Percentiles rank a stretch among this genome's conserved stretches.
Evolutionary conservation across 2,888 invertebrate species (phyloP).

Genomic region (Epinotia brunnichana): DNA sequence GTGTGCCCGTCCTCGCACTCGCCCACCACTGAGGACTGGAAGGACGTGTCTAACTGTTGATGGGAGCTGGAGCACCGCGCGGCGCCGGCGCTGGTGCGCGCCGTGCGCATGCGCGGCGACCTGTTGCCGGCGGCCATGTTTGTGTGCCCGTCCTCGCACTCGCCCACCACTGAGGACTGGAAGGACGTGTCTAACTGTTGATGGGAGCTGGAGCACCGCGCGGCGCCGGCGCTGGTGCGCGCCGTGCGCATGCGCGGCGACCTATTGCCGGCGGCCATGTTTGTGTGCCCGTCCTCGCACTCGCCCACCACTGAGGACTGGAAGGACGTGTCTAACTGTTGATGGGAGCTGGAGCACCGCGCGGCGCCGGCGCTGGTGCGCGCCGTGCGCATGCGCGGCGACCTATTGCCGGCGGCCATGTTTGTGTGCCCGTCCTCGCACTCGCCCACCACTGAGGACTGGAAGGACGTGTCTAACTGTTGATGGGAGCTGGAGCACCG

Average conservation of each 20-base stretch:
- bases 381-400: constrained; percentile 88
- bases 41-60: constrained; percentile 66
- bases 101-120: constrained; percentile 89
- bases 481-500: constrained; percentile 87
- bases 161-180: constrained; percentile 54
- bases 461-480: constrained; percentile 54
- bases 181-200: constrained; percentile 61
- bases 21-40: constrained; percentile 52
- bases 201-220: constrained; percentile 87
- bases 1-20: constrained; percentile 62
- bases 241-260: constrained; percentile 89
- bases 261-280: constrained; percentile 82
- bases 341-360: constrained; percentile 86
- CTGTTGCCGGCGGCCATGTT: constrained; percentile 82
- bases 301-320: constrained; percentile 54
- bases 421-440: constrained; percentile 62
- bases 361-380: constrained; percentile 84
- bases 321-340: constrained; percentile 62
- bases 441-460: constrained; percentile 55
- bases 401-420: constrained; percentile 84
- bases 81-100: constrained; percentile 84
- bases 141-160: constrained; percentile 60
- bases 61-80: constrained; percentile 87
- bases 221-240: constrained; percentile 84
- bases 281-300: constrained; percentile 60